Conservation (phyloP, 1,140 invertebrate genomes). For the Choristoneura fumiferana region DNA sequence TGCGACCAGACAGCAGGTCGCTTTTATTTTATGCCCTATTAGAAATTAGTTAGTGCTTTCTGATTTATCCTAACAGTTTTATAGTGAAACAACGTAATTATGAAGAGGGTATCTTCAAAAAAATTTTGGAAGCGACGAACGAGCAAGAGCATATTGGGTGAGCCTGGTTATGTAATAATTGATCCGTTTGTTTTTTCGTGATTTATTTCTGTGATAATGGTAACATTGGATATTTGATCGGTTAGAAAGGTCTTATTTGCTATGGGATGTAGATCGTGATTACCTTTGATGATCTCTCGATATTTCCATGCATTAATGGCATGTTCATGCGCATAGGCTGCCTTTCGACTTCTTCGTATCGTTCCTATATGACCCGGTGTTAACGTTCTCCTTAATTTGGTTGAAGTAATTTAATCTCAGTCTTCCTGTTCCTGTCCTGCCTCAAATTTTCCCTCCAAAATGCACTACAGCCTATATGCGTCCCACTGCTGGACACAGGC, state of each 20-base stretch:
- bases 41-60: background rate
- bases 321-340: too few relatives aligned
- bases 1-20: constrained; percentile 4
- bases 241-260: background rate
- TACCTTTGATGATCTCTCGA: too few relatives aligned
- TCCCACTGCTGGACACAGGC: too few relatives aligned
- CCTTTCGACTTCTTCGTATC: too few relatives aligned
- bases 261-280: too few relatives aligned
- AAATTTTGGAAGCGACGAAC: constrained; percentile 1
- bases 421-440: too few relatives aligned
- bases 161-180: background rate
- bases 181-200: background rate
- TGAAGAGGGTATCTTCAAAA: background rate
- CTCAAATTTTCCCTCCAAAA: too few relatives aligned
- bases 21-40: background rate
- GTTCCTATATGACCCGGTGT: too few relatives aligned
- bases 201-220: background rate
- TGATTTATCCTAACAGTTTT: background rate
- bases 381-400: too few relatives aligned
- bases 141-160: background rate
- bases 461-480: too few relatives aligned
- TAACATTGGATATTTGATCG: background rate
- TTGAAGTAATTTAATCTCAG: too few relatives aligned
- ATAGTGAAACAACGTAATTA: background rate
- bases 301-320: too few relatives aligned